phyloP scores from a whole-genome alignment of 2,797 vertebrate genomes.

The Pogonophryne albipinna region DNA sequence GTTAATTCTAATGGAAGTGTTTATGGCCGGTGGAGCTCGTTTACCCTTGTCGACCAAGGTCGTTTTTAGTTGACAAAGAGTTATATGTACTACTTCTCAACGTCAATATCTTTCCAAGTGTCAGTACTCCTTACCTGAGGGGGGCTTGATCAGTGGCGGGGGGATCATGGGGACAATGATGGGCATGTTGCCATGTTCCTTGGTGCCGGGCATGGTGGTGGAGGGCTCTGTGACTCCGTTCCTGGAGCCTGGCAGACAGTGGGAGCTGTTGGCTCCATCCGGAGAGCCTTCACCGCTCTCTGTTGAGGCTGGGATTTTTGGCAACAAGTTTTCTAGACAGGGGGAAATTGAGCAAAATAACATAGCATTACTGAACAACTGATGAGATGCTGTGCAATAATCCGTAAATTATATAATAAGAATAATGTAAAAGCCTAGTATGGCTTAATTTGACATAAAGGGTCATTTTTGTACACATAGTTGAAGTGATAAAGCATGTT shows the following conservation, averaged over 20 bases:
- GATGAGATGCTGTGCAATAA: slow-evolving; percentile 22
- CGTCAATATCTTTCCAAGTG: slow-evolving; percentile 24
- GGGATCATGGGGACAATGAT: slow-evolving; percentile 98
- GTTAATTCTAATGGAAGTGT: too few relatives aligned
- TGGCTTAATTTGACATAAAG: background rate
- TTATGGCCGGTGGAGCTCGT: too few relatives aligned
- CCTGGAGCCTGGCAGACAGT: slow-evolving; percentile 90
- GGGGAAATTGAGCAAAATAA: slow-evolving; percentile 62
- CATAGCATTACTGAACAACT: slow-evolving; percentile 27
- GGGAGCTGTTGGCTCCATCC: slow-evolving; percentile 92
- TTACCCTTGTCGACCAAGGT: background rate
- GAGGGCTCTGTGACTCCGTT: slow-evolving; percentile 88
- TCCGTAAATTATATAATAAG: background rate
- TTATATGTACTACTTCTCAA: slow-evolving; percentile 11
- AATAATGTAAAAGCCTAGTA: background rate
- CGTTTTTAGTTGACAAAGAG: background rate
- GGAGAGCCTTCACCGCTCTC: slow-evolving; percentile 93
- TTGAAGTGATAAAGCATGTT: background rate
- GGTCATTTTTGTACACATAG: background rate
- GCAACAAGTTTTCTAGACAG: slow-evolving; percentile 96
- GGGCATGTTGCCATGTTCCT: slow-evolving; percentile 95
- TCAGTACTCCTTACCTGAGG: slow-evolving; percentile 89
- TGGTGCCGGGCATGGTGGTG: slow-evolving; percentile 89
- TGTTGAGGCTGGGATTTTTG: slow-evolving; percentile 91
- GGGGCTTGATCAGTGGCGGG: slow-evolving; percentile 96